Evolutionary conservation across 2,797 vertebrate species (phyloP), one percentile per base, ranked within the genome.

Genomic region (Manis pentadactyla): DNA sequence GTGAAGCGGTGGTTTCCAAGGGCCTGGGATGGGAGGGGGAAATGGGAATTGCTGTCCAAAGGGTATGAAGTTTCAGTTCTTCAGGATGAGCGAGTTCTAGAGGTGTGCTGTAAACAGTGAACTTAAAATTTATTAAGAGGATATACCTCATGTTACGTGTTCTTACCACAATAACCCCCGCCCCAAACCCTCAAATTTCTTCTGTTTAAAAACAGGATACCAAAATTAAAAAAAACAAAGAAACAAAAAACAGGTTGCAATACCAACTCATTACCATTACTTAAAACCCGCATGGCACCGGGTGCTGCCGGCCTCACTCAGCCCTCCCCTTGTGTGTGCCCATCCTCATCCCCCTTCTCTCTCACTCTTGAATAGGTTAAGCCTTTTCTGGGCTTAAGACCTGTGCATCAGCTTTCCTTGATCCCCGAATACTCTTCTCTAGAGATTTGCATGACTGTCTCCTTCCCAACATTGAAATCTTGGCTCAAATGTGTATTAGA

Each of bases 301-400:
- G 37, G 14, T 19, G 9, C n/a, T 71, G 15, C 8, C 69, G 31
- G 0, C 19, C 13, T 13, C 7, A 1, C 31, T 68, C 6, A 4
- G 18, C 13, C 13, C 6, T 51, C 17, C 18, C 27, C 23, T 53
- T 63, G 9, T 53, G 75, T 71, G 27, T 17, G 15, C 13, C 69
- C 18, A 18, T 69, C 46, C 25, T n/a, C 14, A 2, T 77, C 69
- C 68, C 27, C 27, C 13, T 53, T 23, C 59, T 29, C 57, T 63
- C 3, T 51, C 31, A 49, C 13, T 63, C 8, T 61, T 34, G 17
- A 31, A 21, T 17, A 69, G 31, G 17, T 23, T 27, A 34, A 74
- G 57, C 7, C 15, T 66, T 87, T 75, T 37, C 27, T 69, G 39
- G 77, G 23, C 37, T 46, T 31, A 34, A 34, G 34, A 68, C 34